Evolutionary conservation across 2,113 vertebrate species (phyloP).

Genomic region (Hyaena hyaena): DNA sequence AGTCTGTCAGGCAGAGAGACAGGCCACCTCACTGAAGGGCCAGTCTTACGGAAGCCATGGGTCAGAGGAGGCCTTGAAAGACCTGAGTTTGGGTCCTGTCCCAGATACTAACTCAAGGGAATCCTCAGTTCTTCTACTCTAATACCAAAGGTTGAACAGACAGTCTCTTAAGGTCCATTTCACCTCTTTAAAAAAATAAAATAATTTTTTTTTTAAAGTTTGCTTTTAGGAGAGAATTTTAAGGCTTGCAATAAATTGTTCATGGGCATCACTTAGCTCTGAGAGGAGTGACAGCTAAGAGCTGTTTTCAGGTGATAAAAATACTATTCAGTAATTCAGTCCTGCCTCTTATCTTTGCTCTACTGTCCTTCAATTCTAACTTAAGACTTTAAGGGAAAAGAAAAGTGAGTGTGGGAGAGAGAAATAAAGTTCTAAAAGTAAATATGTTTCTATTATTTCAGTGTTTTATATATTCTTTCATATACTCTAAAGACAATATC

Average conservation of each 20-base stretch:
- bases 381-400: background rate
- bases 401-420: background rate
- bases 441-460: background rate
- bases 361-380: conserved; percentile 37
- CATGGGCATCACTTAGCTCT: background rate
- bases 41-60: background rate
- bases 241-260: conserved; percentile 19
- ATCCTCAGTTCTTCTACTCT: background rate
- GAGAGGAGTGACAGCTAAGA: background rate
- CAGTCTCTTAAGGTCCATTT: background rate
- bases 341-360: background rate
- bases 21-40: background rate
- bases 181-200: background rate
- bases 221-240: background rate
- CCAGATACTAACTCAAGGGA: background rate
- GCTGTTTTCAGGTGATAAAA: background rate
- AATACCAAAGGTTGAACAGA: background rate
- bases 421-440: background rate
- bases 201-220: conserved; percentile 45
- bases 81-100: background rate
- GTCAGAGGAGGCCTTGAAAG: background rate
- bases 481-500: background rate
- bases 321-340: background rate
- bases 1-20: background rate
- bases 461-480: background rate